Base-by-base conservation (phyloP, 2,797 vertebrate genomes). In the Crossoptilon crossoptilon region DNA sequence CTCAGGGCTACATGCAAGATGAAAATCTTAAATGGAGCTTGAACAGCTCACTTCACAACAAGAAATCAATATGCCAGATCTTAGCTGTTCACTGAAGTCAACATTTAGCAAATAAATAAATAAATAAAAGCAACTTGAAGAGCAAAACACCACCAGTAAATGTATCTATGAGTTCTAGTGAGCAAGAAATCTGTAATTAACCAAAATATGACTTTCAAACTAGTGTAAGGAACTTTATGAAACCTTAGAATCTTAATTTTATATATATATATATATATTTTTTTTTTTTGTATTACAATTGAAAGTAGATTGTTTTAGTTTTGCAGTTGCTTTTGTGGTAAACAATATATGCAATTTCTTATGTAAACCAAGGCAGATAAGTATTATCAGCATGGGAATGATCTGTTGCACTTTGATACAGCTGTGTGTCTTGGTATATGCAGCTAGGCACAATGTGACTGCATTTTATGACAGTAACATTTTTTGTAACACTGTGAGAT, bases 21-120 rank as follows among this genome's bases (percentile, higher is more conserved):
- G 99, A 99, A 99, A 99, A 99, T 99, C 98, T 99, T 99, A 99
- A 99, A 99, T 99, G 98, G 98, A 98, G 98, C 98, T 98, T 99
- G 98, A 99, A 99, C 98, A 98, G 98, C 98, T 98, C 98, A 98
- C 98, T 98, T 98, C 98, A 99, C 98, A 99, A 99, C 98, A 98
- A 99, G 98, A 99, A 99, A 99, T 99, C 99, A 99, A 99, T 99
- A 99, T 98, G 98, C 98, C 98, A 98, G 97, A 97, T 98, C 98
- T 98, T 97, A 97, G 98, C 98, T 98, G 97, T 98, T 98, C 97
- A 84, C 97, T 97, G 97, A 97, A 98, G 98, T 98, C 98, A 97
- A 97, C 98, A 97, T 97, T 98, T 97, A 97, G 96, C 27, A 95
- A 94, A 87, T 22, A 84, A 87, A 51, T 33, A 58, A 58, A 58